Percentiles rank a stretch among this genome's conserved stretches.
Evolutionary conservation across 23 tunicate genomes (phyloP).

Genomic region (Trididemnum nubilum): DNA sequence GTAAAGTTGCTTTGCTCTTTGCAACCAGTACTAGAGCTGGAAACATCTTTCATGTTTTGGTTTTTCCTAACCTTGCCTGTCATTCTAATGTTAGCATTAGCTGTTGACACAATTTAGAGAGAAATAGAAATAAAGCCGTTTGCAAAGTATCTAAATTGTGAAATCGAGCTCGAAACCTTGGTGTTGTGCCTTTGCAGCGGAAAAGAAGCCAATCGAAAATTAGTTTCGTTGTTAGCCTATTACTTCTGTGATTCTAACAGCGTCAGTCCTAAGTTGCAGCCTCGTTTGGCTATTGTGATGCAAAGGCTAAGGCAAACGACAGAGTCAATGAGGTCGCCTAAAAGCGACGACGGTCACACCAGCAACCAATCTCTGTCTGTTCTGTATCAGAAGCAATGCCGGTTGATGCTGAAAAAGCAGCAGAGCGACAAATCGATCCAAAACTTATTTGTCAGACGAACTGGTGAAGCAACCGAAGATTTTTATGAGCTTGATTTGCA

Average conservation of each 20-base stretch:
- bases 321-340: neutral
- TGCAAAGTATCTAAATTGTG: conserved; percentile 48
- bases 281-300: conserved; percentile 35
- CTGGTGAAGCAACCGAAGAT: too few relatives aligned
- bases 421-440: conserved; percentile 48
- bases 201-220: neutral
- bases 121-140: conserved; percentile 46
- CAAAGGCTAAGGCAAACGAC: conserved; percentile 47
- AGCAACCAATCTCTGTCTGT: conserved; percentile 48
- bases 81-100: too few relatives aligned
- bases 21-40: too few relatives aligned
- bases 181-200: conserved; percentile 55
- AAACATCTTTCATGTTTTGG: too few relatives aligned
- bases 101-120: too few relatives aligned
- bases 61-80: too few relatives aligned
- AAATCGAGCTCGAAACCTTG: conserved; percentile 46
- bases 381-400: conserved; percentile 43
- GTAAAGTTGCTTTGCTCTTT: too few relatives aligned
- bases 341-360: neutral
- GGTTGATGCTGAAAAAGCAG: conserved; percentile 16
- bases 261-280: conserved; percentile 38
- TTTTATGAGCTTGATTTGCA: neutral
- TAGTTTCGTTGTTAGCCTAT: conserved; percentile 35
- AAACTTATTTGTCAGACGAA: conserved; percentile 17
- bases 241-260: conserved; percentile 44